Evolutionary conservation across 2,113 vertebrate species (phyloP).

Genomic region (Bubo blakistoni): DNA sequence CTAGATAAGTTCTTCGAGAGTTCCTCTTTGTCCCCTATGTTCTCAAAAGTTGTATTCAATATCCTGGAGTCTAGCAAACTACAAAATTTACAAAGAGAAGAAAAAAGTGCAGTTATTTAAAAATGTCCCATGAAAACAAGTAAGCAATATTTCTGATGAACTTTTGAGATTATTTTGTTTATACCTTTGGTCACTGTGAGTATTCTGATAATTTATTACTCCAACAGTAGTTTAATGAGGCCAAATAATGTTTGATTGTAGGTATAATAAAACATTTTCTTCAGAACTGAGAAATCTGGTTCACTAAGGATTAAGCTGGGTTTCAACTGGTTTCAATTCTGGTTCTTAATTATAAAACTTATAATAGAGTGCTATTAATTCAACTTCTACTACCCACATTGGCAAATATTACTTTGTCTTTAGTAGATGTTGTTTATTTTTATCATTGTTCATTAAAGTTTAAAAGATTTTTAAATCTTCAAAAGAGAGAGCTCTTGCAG

Average conservation of each 20-base stretch:
- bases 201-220: background rate
- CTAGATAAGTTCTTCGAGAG: background rate
- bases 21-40: background rate
- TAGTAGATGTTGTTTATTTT: background rate
- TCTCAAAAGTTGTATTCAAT: background rate
- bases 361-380: background rate
- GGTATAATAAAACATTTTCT: background rate
- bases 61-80: background rate
- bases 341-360: background rate
- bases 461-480: background rate
- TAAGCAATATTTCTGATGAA: background rate
- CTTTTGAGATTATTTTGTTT: background rate
- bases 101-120: background rate
- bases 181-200: background rate
- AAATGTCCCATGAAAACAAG: background rate
- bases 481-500: background rate
- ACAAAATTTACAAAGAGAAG: background rate
- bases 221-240: background rate
- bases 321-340: background rate
- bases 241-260: background rate
- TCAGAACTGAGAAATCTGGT: background rate
- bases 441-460: background rate
- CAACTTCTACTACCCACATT: background rate
- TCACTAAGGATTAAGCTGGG: background rate
- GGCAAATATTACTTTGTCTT: background rate